Evolutionary conservation across 2,797 vertebrate genomes (phyloP).

Genomic region (Chrysolophus pictus): DNA sequence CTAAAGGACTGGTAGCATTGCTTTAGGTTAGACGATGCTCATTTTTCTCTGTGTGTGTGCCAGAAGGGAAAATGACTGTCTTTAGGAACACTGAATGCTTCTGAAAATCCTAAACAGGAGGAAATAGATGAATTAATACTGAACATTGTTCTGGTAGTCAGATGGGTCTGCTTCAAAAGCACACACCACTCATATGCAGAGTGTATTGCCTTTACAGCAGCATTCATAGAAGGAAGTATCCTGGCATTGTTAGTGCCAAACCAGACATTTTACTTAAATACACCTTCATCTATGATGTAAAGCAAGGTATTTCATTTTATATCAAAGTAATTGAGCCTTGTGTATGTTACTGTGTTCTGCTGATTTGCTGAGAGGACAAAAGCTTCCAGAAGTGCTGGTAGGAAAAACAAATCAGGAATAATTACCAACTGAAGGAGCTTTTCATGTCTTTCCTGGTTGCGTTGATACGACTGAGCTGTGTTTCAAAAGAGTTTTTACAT

Average conservation of each 20-base stretch:
- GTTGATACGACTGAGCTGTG: neutral
- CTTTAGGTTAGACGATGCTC: neutral
- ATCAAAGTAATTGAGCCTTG: neutral
- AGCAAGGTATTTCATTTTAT: neutral
- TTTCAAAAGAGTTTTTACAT: neutral
- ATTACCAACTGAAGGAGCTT: neutral
- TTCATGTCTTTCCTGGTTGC: neutral
- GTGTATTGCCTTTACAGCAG: neutral
- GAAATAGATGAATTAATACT: neutral
- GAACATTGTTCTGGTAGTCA: conserved; percentile 10
- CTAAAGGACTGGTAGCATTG: neutral
- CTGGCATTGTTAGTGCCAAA: neutral
- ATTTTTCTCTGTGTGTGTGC: conserved; percentile 14
- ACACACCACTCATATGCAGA: neutral
- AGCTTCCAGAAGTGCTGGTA: neutral
- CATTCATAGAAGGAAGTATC: neutral
- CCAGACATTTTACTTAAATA: neutral
- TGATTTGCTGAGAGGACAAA: neutral
- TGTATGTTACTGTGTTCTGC: neutral
- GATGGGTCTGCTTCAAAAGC: neutral
- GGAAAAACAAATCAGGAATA: neutral
- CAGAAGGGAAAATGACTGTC: neutral
- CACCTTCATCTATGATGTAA: neutral
- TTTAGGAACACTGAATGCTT: neutral
- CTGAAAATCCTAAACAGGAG: conserved; percentile 7